phyloP scores from a whole-genome alignment of 2,797 vertebrate species.

The Anisognathus igniventris region DNA sequence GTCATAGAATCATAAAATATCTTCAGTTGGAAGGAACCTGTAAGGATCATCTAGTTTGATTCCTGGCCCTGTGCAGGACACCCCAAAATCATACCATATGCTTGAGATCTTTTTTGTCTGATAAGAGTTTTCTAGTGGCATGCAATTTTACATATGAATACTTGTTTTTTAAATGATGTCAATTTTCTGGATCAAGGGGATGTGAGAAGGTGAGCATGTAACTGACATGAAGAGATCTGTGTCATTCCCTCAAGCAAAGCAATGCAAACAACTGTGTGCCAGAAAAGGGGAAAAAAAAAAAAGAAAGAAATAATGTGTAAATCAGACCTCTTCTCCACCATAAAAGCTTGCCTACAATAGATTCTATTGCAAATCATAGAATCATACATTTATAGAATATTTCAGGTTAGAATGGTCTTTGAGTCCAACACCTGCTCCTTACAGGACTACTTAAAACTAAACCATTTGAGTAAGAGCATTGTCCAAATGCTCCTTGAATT shows the following conservation, averaged over 20 bases:
- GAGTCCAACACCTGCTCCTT: background rate
- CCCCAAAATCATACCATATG: background rate
- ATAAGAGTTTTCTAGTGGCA: background rate
- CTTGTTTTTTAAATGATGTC: background rate
- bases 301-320: background rate
- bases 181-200: background rate
- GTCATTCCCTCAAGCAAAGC: background rate
- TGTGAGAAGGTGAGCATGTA: rapidly evolving
- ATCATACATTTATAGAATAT: background rate
- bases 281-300: background rate
- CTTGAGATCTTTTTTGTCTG: background rate
- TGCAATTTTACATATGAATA: background rate
- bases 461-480: background rate
- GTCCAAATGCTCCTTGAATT: background rate
- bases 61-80: background rate
- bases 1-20: background rate
- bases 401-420: background rate
- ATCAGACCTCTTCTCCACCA: background rate
- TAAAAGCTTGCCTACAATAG: background rate
- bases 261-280: background rate
- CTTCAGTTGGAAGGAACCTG: background rate
- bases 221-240: background rate
- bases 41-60: background rate
- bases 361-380: background rate
- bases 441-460: background rate